phyloP scores from a whole-genome alignment of 2,888 invertebrate species.

The Campoletis raptor region DNA sequence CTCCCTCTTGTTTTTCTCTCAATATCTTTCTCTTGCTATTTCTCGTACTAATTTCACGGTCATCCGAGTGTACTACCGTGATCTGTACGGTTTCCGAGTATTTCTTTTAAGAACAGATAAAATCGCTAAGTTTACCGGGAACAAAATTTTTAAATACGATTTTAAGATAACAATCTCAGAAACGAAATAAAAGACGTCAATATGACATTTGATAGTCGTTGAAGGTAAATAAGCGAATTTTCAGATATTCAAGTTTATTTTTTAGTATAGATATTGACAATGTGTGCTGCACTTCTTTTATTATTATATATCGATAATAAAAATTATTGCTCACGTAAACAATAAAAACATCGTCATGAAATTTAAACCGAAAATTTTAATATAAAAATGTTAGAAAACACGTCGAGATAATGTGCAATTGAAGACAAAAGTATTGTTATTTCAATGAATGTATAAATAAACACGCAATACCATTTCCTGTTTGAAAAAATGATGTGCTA shows the following conservation, averaged over 20 bases:
- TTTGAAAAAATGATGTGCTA: not conserved
- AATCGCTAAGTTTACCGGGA: not conserved
- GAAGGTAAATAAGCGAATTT: no score
- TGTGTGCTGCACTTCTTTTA: not conserved
- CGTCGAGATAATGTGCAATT: not conserved
- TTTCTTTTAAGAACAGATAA: not conserved
- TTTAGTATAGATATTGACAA: not conserved
- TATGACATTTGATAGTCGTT: not conserved
- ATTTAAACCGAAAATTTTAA: not conserved
- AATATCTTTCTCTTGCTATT: slow-evolving; percentile 22
- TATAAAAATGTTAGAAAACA: not conserved
- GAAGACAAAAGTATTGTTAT: not conserved
- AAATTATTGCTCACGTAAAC: not conserved
- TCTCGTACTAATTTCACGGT: slow-evolving; percentile 31
- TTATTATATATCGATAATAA: not conserved
- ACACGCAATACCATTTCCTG: not conserved
- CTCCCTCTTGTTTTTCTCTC: not conserved
- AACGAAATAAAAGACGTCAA: not conserved
- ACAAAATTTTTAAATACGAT: not conserved
- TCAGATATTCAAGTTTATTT: not conserved
- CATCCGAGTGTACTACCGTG: slow-evolving; percentile 33
- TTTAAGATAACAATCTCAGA: not conserved
- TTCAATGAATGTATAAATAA: not conserved
- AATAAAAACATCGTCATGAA: not conserved
- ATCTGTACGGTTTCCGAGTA: slow-evolving; percentile 45